These are phyloP conservation scores for Micrasema longulum DNA, from an alignment of 1,140 invertebrate species.

Conservation along the genomic window DNA sequence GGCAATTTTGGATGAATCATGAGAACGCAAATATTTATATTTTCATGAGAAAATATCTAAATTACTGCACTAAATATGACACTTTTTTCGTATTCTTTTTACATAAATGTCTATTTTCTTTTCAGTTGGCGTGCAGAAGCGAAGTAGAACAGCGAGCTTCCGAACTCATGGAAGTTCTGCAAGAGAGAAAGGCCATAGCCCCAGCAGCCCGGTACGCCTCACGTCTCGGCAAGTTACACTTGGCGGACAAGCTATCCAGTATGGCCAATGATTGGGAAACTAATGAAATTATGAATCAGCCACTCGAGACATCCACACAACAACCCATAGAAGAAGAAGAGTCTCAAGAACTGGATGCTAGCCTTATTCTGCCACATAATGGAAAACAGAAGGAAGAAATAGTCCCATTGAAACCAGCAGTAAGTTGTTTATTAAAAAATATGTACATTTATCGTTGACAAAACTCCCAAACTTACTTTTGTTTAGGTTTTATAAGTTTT, in stretches of 20 bases:
- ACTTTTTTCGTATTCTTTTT: not conserved
- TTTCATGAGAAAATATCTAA: too few relatives aligned
- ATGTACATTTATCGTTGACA: too few relatives aligned
- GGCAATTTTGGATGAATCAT: too few relatives aligned
- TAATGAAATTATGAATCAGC: slow-evolving; percentile 50
- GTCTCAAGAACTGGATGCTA: slow-evolving; percentile 62
- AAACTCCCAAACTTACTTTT: too few relatives aligned
- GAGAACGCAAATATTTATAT: too few relatives aligned
- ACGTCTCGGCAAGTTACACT: slow-evolving; percentile 77
- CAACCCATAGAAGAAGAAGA: slow-evolving; percentile 55
- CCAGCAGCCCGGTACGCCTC: slow-evolving; percentile 90
- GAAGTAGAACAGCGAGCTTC: slow-evolving; percentile 88
- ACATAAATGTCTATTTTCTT: slow-evolving; percentile 48
- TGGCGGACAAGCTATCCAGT: slow-evolving; percentile 79
- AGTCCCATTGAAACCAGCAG: slow-evolving; percentile 62
- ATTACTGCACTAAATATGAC: too few relatives aligned
- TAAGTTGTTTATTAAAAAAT: too few relatives aligned
- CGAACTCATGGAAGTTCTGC: slow-evolving; percentile 88
- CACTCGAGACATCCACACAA: slow-evolving; percentile 17
- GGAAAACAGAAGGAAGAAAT: slow-evolving; percentile 58
- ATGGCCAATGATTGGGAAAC: slow-evolving; percentile 58
- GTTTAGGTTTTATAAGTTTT: too few relatives aligned
- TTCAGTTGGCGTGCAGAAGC: slow-evolving; percentile 82
- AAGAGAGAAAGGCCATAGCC: slow-evolving; percentile 80
- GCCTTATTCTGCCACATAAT: slow-evolving; percentile 63